Evolutionary conservation across 2,113 vertebrate genomes (phyloP).

Genomic region (Megaptera novaeangliae): DNA sequence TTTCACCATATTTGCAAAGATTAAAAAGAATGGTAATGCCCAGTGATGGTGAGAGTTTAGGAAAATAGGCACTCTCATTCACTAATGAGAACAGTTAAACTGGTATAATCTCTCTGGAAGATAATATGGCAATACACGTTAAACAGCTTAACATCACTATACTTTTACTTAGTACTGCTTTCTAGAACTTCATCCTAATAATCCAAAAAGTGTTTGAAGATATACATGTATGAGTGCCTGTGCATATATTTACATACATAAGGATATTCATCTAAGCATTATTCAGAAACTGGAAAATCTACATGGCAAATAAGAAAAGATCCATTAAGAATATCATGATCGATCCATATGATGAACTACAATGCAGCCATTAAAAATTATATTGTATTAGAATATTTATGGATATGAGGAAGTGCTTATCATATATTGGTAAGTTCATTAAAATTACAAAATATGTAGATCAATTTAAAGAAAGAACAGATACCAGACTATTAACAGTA

Average conservation of each 20-base stretch:
- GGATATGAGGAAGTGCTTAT: not conserved
- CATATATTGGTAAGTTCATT: not conserved
- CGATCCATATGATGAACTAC: not conserved
- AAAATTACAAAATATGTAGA: not conserved
- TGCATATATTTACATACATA: not conserved
- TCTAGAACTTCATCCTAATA: not conserved
- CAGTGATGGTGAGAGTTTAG: not conserved
- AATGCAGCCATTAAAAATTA: not conserved
- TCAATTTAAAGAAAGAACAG: conserved; percentile 1
- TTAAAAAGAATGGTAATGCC: not conserved
- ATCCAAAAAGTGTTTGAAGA: not conserved
- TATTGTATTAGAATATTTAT: not conserved
- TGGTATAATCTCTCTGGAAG: not conserved
- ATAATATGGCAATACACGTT: not conserved
- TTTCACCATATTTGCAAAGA: conserved; percentile 21
- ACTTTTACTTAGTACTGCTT: not conserved
- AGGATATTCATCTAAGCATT: not conserved
- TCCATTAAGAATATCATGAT: not conserved
- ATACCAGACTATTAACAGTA: not conserved
- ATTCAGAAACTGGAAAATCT: conserved; percentile 26
- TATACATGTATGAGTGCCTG: not conserved
- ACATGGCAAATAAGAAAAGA: conserved; percentile 19
- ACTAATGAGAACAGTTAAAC: not conserved
- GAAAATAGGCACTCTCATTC: not conserved
- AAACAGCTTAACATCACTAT: not conserved